Evolutionary conservation across 2,888 invertebrate species (phyloP), one percentile per base, ranked within the genome.

Genomic region (Cheilosia vernalis): DNA sequence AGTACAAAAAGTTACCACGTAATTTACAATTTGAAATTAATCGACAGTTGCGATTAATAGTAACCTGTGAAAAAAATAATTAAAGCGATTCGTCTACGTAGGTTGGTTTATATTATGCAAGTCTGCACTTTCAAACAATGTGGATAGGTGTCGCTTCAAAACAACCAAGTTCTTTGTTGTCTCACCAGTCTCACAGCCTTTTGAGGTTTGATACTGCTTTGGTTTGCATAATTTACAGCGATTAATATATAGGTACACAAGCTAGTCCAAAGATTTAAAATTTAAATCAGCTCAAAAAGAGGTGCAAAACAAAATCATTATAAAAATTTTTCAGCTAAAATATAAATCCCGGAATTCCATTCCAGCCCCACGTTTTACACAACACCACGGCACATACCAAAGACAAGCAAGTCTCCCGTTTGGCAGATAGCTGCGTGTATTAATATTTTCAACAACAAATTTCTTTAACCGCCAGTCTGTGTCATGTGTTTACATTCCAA

Each of bases 401-500:
- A 44, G 6, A 4, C 13, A 63, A 55, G n/a, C n/a, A 53, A 9
- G 30, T 30, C 30, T 30, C 30, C 17, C 49, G 17, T 40, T 51
- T 51, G 5, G 10, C 49, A 47, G 1, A 44, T 13, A 49, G 15
- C 49, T 21, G 58, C 24, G 15, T 49, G 42, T 44, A 63, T 63
- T 21, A 53, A 63, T 55, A 53, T 63, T 73, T 63, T 21, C 55
- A 74, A 56, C 55, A 74, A 56, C 24, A 74, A 64, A 56, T 64
- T 56, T 64, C 49, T 33, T 37, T 53, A 60, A 27, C 24, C 44
- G 17, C 40, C 13, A n/a, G 21, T 56, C 67, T 30, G 70, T 66
- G 64, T 60, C 66, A 37, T 51, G 30, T 77, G 55, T 82, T 72
- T 66, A 64, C 70, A 66, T 77, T 82, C 77, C 77, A 66, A 77